phyloP scores from a whole-genome alignment of 2,797 vertebrate genomes.

The Muscicapa striata region DNA sequence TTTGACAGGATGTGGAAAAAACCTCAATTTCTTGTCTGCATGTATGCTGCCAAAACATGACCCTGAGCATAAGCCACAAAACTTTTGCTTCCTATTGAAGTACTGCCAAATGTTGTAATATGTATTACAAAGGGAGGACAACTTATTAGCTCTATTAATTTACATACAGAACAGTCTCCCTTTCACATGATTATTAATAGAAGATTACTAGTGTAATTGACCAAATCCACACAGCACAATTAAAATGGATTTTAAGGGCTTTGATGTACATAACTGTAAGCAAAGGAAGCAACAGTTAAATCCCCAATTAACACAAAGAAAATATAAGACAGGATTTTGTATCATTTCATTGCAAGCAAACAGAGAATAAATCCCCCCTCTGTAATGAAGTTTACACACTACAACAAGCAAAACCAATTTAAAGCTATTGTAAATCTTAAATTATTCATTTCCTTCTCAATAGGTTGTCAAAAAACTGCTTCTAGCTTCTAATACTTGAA shows the following conservation, averaged over 20 bases:
- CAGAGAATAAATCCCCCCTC: constrained; percentile 13
- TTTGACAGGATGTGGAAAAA: background rate
- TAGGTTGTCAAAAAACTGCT: constrained; percentile 20
- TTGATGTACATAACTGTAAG: constrained; percentile 46
- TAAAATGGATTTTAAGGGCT: constrained; percentile 59
- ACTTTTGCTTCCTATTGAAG: constrained; percentile 8
- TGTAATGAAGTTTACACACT: constrained; percentile 10
- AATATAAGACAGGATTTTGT: constrained; percentile 51
- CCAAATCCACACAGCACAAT: constrained; percentile 58
- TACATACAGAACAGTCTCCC: constrained; percentile 16
- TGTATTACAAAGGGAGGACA: background rate
- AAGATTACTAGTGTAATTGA: constrained; percentile 52
- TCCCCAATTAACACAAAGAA: constrained; percentile 62
- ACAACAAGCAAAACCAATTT: constrained; percentile 26
- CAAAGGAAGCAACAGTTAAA: constrained; percentile 57
- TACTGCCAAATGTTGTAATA: background rate
- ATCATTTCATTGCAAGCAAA: constrained; percentile 46
- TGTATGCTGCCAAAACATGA: background rate
- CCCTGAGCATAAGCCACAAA: background rate
- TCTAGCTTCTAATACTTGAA: background rate
- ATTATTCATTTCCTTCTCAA: constrained; percentile 54
- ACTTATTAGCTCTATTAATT: constrained; percentile 55
- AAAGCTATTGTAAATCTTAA: constrained; percentile 50
- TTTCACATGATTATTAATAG: constrained; percentile 59
- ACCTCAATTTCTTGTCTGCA: background rate